Base-by-base conservation (phyloP, 2,113 vertebrate genomes). In the Rhineura floridana region DNA sequence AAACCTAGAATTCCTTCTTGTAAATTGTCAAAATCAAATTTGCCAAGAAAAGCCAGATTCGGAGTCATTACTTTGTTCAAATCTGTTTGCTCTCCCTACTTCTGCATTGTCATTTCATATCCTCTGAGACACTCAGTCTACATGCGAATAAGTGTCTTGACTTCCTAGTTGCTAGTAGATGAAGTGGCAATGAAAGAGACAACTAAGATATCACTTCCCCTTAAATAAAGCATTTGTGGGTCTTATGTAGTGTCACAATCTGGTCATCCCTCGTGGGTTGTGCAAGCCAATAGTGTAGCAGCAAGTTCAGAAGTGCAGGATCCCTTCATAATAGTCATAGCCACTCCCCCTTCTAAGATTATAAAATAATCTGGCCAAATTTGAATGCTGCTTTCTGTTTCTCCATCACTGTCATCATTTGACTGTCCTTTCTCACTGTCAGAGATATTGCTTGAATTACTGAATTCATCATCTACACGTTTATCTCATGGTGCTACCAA, bases 41-140 rank as follows among this genome's bases (percentile, higher is more conserved):
- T 84, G 82, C 78, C 33, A 12, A 81, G 83, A 30, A 81, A 86
- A 82, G 84, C 78, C n/a, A 91, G 89, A 87, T 21, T 65, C 33
- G 77, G 69, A 89, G 69, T 65, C 67, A 59, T 59, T 33, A 36
- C 28, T 81, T 87, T 70, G 52, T 81, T 70, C 0, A 30, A 21
- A 81, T 59, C 85, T 83, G 44, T 1, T 8, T n/a, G 70, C n/a
- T 72, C 72, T 46, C 80, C 36, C 2, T 23, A n/a, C 11, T 82
- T 55, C 85, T 0, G 2, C 48, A 17, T 87, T 36, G 48, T 70
- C 10, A 73, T 9, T 80, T 80, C 17, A 75, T 1, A 42, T 13
- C 7, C 30, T 84, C 63, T 13, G 65, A 59, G 15, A 23, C 59
- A 65, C 55, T 48, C 59, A 46, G 55, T 59, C 50, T 59, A 5